Evolutionary conservation across 2,888 invertebrate species (phyloP).

Genomic region (Bimastos eiseni): DNA sequence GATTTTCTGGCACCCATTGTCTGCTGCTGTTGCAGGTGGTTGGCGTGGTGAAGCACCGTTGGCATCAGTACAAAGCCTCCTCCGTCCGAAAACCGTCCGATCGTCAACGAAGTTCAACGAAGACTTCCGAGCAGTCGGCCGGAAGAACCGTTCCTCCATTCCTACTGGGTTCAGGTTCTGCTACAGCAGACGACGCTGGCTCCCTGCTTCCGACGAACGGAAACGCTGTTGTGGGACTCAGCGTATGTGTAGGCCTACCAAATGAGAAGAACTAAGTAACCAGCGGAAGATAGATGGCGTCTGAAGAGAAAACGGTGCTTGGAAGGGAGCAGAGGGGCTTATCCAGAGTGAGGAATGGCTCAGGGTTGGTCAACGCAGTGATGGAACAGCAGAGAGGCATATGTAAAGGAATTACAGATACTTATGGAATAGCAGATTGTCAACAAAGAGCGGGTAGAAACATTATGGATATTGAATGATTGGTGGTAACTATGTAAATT

Average conservation of each 20-base stretch:
- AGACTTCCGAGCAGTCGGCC: neutral
- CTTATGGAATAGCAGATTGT: too few relatives aligned
- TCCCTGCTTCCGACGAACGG: neutral
- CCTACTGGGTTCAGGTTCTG: neutral
- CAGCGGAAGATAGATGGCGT: neutral
- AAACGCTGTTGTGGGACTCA: neutral
- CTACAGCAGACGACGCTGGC: neutral
- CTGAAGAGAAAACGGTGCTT: neutral
- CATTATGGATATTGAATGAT: too few relatives aligned
- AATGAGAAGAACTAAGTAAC: neutral
- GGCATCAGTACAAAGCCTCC: conserved; percentile 49
- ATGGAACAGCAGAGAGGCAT: neutral
- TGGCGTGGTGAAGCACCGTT: conserved; percentile 50
- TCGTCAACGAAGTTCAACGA: conserved; percentile 5
- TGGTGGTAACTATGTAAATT: too few relatives aligned
- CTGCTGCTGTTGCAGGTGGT: conserved; percentile 48
- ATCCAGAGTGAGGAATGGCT: neutral
- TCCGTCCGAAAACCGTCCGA: neutral
- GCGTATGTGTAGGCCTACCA: neutral
- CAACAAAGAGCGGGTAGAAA: too few relatives aligned
- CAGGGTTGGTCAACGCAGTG: neutral
- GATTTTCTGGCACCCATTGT: neutral
- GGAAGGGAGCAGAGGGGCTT: neutral
- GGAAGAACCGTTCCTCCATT: neutral
- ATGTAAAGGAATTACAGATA: neutral